Conservation (phyloP, 2,888 invertebrate species). For the Heliconius hortense region DNA sequence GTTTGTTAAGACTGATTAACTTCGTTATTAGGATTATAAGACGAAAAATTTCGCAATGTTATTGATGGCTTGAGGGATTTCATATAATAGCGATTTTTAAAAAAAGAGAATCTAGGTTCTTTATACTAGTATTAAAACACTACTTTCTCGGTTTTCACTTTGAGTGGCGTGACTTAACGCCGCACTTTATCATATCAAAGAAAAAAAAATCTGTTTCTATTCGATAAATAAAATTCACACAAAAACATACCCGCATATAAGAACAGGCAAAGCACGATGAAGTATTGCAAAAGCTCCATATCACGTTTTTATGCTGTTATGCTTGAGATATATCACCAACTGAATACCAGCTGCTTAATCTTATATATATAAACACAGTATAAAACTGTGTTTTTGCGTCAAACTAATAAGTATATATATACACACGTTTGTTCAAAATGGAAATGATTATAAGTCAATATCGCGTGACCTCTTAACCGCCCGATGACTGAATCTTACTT, state of each 20-base stretch:
- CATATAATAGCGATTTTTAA: too few relatives aligned
- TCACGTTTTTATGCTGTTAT: neutral
- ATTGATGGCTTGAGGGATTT: too few relatives aligned
- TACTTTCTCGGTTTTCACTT: too few relatives aligned
- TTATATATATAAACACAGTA: neutral
- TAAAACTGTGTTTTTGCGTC: neutral
- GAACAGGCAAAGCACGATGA: neutral
- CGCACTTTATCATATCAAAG: neutral
- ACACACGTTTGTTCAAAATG: neutral
- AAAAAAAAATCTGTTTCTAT: neutral
- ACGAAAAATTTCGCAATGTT: too few relatives aligned
- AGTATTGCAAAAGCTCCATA: constrained; percentile 1
- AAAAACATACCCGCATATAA: neutral
- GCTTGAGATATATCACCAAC: neutral
- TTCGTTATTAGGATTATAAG: too few relatives aligned
- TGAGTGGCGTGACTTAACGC: neutral
- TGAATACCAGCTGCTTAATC: neutral
- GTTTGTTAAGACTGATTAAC: too few relatives aligned
- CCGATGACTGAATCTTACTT: neutral
- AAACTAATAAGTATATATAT: neutral
- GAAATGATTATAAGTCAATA: neutral
- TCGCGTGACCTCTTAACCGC: neutral
- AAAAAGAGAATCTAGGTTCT: too few relatives aligned
- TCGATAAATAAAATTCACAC: neutral
- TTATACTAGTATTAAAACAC: too few relatives aligned